phyloP scores from a whole-genome alignment of 2,113 vertebrate species.

The Sarotherodon lohbergeri region DNA sequence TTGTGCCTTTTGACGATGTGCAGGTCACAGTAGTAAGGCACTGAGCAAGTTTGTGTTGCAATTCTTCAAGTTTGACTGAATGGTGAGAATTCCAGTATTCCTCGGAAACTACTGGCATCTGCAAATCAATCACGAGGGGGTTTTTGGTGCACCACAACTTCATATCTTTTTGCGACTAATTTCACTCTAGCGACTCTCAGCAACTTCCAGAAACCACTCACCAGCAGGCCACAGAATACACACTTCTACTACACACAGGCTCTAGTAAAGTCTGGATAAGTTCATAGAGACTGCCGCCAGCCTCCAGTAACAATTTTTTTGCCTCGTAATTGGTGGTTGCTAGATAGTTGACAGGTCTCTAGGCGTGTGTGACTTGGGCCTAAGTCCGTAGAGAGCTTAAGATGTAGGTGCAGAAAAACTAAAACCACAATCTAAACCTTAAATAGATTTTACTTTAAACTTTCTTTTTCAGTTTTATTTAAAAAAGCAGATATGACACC shows the following conservation, averaged over 20 bases:
- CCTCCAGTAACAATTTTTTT: not conserved
- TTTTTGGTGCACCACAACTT: not conserved
- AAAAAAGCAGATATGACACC: not conserved
- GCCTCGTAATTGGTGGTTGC: not conserved
- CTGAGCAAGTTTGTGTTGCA: not conserved
- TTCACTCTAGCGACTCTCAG: not conserved
- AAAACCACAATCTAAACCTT: not conserved
- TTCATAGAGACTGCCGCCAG: not conserved
- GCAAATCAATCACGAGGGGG: not conserved
- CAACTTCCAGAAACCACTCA: not conserved
- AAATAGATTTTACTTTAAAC: not conserved
- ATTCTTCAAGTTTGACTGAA: not conserved
- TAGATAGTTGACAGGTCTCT: not conserved
- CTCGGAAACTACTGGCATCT: not conserved
- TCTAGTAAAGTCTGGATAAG: not conserved
- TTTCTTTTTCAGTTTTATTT: not conserved
- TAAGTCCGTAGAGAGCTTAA: not conserved
- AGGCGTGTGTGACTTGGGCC: fast-evolving
- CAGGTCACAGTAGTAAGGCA: not conserved
- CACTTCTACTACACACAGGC: not conserved
- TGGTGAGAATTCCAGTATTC: not conserved
- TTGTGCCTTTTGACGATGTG: not conserved
- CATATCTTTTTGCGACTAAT: not conserved
- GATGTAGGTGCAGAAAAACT: not conserved
- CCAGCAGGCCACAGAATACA: not conserved